phyloP scores from a whole-genome alignment of 2,113 vertebrate genomes.

The Geothlypis trichas region DNA sequence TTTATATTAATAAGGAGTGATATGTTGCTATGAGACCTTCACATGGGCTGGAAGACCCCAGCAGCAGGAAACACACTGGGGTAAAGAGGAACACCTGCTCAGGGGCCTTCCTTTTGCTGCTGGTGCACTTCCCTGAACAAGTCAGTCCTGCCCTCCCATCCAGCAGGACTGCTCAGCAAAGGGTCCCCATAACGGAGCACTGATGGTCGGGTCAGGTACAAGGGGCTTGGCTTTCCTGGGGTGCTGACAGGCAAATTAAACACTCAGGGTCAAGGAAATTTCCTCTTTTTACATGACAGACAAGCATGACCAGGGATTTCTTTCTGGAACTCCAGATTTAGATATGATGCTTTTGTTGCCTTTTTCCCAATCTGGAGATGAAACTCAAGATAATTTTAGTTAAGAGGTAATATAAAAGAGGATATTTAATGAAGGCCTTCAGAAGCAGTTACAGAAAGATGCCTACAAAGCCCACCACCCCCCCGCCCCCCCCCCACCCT shows the following conservation, averaged over 20 bases:
- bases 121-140: not conserved
- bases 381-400: not conserved
- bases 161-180: not conserved
- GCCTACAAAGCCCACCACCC: not conserved
- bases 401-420: not conserved
- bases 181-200: too few species aligned
- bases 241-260: not conserved
- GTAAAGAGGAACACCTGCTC: not conserved
- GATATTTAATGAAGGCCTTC: not conserved
- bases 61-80: not conserved
- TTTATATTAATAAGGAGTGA: not conserved
- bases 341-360: not conserved
- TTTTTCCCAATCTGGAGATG: not conserved
- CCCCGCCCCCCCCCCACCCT: not conserved
- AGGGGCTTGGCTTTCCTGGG: not conserved
- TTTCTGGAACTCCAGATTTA: not conserved
- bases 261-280: not conserved
- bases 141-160: not conserved
- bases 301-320: not conserved
- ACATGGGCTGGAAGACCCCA: not conserved
- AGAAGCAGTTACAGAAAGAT: not conserved
- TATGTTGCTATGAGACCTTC: not conserved
- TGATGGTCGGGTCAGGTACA: not conserved
- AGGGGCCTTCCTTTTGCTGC: not conserved
- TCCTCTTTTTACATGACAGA: not conserved